These are phyloP conservation scores for Cerceris ruficornis DNA, from an alignment of 2,888 invertebrate genomes.

Conservation along the genomic window DNA sequence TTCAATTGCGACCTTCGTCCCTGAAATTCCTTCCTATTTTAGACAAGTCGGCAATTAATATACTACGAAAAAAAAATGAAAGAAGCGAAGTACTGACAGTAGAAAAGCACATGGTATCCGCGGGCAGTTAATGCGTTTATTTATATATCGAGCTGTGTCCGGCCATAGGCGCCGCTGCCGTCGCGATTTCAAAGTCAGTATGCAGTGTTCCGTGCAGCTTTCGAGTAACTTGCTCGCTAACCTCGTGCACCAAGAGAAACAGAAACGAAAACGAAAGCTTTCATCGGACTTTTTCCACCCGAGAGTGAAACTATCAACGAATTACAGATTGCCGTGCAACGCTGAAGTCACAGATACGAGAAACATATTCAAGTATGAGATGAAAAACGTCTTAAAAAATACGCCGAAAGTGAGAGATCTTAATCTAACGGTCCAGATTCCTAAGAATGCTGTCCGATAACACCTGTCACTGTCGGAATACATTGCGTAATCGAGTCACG, in stretches of 20 bases:
- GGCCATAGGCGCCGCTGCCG: conserved; percentile 47
- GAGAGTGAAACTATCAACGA: conserved; percentile 10
- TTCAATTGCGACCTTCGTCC: no score
- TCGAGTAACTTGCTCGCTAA: conserved; percentile 9
- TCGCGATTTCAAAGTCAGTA: conserved; percentile 53
- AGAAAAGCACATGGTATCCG: conserved; percentile 28
- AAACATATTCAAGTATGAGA: background rate
- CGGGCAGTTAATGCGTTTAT: conserved; percentile 48
- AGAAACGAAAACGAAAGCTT: background rate
- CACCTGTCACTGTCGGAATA: conserved; percentile 30
- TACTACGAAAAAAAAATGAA: conserved; percentile 3
- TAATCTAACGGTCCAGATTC: conserved; percentile 6
- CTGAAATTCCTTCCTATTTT: no score
- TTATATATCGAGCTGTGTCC: conserved; percentile 52
- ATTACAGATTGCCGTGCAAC: background rate
- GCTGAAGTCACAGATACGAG: background rate
- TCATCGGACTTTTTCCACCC: background rate
- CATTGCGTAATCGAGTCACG: conserved; percentile 15
- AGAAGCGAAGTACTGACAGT: conserved; percentile 20
- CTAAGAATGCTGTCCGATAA: conserved; percentile 16
- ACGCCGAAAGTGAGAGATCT: conserved; percentile 3
- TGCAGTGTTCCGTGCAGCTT: conserved; percentile 42
- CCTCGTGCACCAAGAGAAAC: conserved; percentile 16
- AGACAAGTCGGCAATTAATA: no score
- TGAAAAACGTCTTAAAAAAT: conserved; percentile 1